Conservation (phyloP, 2,797 vertebrate species). For the Mionectes olivaceus region DNA sequence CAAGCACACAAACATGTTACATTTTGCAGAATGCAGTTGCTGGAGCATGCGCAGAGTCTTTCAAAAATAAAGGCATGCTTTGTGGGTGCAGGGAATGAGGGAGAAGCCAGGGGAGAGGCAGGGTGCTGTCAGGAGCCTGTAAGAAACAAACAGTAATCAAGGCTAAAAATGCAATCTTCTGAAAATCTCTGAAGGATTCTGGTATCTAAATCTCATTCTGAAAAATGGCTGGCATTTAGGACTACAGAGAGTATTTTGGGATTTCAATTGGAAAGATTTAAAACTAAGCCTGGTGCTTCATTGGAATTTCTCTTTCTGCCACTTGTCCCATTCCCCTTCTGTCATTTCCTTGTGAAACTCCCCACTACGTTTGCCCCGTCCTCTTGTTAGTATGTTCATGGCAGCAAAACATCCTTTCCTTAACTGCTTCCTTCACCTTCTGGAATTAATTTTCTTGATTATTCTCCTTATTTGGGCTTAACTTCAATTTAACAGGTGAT, state of each 20-base stretch:
- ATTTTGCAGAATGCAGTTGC: not conserved
- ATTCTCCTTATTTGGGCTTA: not conserved
- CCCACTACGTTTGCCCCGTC: not conserved
- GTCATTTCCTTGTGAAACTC: not conserved
- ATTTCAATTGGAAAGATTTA: not conserved
- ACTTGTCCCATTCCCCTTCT: not conserved
- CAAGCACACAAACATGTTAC: not conserved
- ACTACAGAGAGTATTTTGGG: not conserved
- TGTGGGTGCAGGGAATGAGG: not conserved
- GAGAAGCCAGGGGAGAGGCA: not conserved
- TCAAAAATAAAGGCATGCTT: not conserved
- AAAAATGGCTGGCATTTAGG: not conserved
- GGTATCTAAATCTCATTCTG: not conserved
- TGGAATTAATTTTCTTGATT: not conserved
- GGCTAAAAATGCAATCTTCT: not conserved
- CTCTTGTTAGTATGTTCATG: not conserved
- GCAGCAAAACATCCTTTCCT: not conserved
- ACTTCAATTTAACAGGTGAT: not conserved
- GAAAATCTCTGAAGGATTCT: not conserved
- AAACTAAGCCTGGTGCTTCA: not conserved
- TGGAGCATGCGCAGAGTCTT: not conserved
- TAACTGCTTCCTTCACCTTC: not conserved
- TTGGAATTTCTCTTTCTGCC: not conserved
- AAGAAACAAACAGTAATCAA: not conserved
- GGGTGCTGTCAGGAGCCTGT: not conserved